phyloP scores from a whole-genome alignment of 2,113 vertebrate genomes.

The Arvicanthis niloticus region DNA sequence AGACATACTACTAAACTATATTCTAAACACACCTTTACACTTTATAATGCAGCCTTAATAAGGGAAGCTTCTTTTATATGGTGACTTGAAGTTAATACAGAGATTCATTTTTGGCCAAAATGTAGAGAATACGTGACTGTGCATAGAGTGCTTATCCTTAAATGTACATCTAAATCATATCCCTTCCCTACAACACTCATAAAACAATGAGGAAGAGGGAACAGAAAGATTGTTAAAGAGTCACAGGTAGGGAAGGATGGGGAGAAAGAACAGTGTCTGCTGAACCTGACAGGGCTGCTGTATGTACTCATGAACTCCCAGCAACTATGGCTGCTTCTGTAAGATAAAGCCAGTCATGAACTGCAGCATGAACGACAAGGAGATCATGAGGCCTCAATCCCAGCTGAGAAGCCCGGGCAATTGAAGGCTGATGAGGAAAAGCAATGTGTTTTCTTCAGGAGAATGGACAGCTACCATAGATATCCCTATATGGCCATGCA shows the following conservation, averaged over 20 bases:
- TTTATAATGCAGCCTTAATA: not conserved
- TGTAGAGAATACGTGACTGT: not conserved
- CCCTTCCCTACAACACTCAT: not conserved
- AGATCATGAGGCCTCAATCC: too few species aligned
- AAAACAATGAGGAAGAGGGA: not conserved
- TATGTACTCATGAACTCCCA: not conserved
- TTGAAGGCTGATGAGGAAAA: not conserved
- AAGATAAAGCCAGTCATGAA: not conserved
- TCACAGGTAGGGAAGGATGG: not conserved
- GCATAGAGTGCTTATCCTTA: not conserved
- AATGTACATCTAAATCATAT: not conserved
- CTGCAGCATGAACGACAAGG: not conserved
- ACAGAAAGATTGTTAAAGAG: not conserved
- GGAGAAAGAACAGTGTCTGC: not conserved
- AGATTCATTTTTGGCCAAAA: not conserved
- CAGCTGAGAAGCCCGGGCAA: too few species aligned
- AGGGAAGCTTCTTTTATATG: not conserved
- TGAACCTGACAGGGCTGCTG: not conserved
- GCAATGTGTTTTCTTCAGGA: not conserved
- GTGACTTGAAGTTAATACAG: not conserved
- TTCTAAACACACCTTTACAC: not conserved
- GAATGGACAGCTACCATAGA: not conserved
- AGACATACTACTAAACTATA: not conserved
- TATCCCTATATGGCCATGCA: not conserved
- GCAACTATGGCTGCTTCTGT: not conserved